Evolutionary conservation across 2,113 vertebrate genomes (phyloP).

Genomic region (Empidonax traillii): DNA sequence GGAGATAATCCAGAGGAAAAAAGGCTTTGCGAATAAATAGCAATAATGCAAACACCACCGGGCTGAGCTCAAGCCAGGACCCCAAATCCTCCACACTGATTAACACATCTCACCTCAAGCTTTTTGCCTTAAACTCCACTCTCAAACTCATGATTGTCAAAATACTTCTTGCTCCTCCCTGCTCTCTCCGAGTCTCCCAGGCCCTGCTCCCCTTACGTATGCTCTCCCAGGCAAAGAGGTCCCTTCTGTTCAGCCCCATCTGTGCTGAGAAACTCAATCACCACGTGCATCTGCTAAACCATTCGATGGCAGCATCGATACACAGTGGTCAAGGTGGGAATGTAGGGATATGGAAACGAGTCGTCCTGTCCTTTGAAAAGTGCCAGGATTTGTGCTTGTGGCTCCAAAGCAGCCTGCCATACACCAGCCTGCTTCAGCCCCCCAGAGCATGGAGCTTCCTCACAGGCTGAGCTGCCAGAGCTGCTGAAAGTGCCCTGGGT

Average conservation of each 20-base stretch:
- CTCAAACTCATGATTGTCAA: not conserved
- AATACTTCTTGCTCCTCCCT: not conserved
- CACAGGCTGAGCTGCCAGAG: not conserved
- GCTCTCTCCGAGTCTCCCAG: not conserved
- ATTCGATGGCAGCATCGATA: not conserved
- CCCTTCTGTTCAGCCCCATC: not conserved
- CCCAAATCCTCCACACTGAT: not conserved
- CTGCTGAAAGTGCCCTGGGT: not conserved
- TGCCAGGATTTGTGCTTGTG: accelerated
- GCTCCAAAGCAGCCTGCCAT: not conserved
- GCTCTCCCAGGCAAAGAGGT: not conserved
- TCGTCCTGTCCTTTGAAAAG: not conserved
- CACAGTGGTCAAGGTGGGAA: not conserved
- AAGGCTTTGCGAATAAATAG: not conserved
- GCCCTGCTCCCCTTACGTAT: not conserved
- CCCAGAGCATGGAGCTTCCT: not conserved
- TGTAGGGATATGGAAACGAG: not conserved
- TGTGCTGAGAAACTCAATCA: not conserved
- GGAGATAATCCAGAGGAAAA: not conserved
- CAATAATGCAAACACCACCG: not conserved
- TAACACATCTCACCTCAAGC: not conserved
- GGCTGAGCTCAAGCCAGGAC: not conserved
- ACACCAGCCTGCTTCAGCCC: not conserved
- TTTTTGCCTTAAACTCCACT: not conserved
- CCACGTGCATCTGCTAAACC: not conserved